Evolutionary conservation across 2,113 vertebrate genomes (phyloP), one percentile per base, ranked within the genome.

Genomic region (Mesocricetus auratus): DNA sequence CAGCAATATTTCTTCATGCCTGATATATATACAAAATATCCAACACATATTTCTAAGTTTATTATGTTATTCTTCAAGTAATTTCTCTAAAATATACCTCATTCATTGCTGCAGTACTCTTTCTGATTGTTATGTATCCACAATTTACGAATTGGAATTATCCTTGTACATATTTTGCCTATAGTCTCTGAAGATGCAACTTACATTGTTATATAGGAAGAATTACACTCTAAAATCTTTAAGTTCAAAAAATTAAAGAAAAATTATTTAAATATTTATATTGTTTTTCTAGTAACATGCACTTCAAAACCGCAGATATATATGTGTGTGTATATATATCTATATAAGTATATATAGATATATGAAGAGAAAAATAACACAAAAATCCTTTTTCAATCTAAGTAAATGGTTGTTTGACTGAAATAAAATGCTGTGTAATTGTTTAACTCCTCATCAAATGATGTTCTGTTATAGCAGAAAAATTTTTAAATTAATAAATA

Each of bases 111-210:
- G 12, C 7, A 69, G 9, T 53, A 68, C 64, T 21, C 2, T 62
- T 47, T 89, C 17, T 91, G 73, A 66, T 62, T 92, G 58, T 66
- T 69, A 47, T 39, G 10, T n/a, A 56, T 42, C 12, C 66, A 90
- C 15, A 93, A n/a, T 79, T 77, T 50, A 66, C 64, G 77, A 88
- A 87, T 62, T 96, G 58, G n/a, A 92, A 94, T 21, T 68, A 74
- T 86, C 71, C 13, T 73, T 94, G 22, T 17, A 89, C 68, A 33
- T 3, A 58, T 15, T 96, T 94, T 89, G 31, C 73, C 42, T 85
- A 96, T 73, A 89, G 31, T 64, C 66, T 93, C 58, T 90, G 36
- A 95, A 97, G 71, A 82, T 17, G 77, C 36, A 74, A 68, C 7
- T 91, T 94, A 17, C 89, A 82, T 68, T 91, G 8, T 15, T 89